Evolutionary conservation across 2,113 vertebrate genomes (phyloP), one percentile per base, ranked within the genome.

Genomic region (Macaca nemestrina): DNA sequence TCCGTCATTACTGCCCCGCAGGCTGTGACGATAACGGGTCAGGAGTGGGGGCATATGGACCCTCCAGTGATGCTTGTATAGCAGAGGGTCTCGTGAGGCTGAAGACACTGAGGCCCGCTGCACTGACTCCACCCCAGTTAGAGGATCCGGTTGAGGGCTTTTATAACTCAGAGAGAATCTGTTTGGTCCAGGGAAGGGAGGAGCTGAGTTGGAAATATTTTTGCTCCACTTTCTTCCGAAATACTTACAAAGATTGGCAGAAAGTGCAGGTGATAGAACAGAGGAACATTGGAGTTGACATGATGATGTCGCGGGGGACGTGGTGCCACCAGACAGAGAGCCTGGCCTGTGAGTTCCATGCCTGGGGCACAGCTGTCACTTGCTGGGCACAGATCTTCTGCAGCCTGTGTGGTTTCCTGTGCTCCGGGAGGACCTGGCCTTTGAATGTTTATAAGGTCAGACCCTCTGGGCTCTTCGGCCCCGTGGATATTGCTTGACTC

Each of bases 351-450:
- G 50, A 88, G 55, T 2, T 0, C 2, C 8, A 3, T 1, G 75
- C 93, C 10, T 0, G 18, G 45, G 83, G 57, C 59, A 10, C 8
- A 5, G 72, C 68, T 90, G 93, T 70, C 94, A 55, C 72, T 59
- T 8, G 57, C 4, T 0, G 10, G 76, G 52, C 40, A 43, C 3
- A 3, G 45, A 23, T 8, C 32, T 82, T 20, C 11, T 16, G 20
- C 18, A 11, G 61, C 0, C 0, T 0, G 32, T 3, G 4, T 0
- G 2, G 4, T 6, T 14, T 16, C 70, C n/a, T 5, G 7, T 2
- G 43, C 32, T 50, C 52, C 6, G 14, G 68, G 68, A 64, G 67
- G 90, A 64, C 73, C 14, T 32, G 64, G 91, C 76, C 87, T 90
- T 32, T 43, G n/a, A 43, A 13, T 13, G 79, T 32, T 45, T 8